Evolutionary conservation across 1,140 invertebrate species (phyloP), one percentile per base, ranked within the genome.

Genomic region (Sycophaga agraensis): DNA sequence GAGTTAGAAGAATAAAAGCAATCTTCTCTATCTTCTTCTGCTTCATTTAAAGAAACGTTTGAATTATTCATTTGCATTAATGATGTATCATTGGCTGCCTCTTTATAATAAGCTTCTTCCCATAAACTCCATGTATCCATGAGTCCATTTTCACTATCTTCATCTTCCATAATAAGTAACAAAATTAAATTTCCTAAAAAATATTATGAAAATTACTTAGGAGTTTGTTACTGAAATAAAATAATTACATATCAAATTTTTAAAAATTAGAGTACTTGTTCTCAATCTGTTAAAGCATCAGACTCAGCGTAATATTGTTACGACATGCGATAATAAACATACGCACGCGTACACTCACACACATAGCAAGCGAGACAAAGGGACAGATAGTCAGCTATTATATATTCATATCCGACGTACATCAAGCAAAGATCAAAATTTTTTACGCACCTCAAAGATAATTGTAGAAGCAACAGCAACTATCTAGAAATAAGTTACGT

Each of bases 81-180:
- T 45, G 70, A 62, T 53, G 72, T 67, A 19, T 69, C 66, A 43
- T 72, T 59, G 42, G 66, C 55, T 35, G 67, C 51, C 62, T 73
- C 71, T 54, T 73, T 71, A 64, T 72, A 70, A 63, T 65, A 65
- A 26, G 69, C 64, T 40, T 75, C 70, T n/a, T 72, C 72, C 56
- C 69, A 66, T 57, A 69, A 66, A 46, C 53, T 70, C 73, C 73
- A 73, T 63, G 68, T 65, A 56, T 81, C 73, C 67, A 69, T 66
- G 48, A 73, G 67, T 72, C 70, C 70, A 64, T 68, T 64, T 40
- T 81, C 78, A 66, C 72, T 73, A 65, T 79, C 77, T 35, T 79
- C 79, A 79, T 81, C 79, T 73, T 81, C 79, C 79, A 81, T 81
- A 80, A 72, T 79, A 74, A 64, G 56, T 57, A 9, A 61, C 43